A percentile compares a stretch with the other conserved stretches of the same genome.
These are phyloP conservation scores for Cyclophora punctaria DNA, from an alignment of 2,888 invertebrate genomes.

Conservation along the genomic window DNA sequence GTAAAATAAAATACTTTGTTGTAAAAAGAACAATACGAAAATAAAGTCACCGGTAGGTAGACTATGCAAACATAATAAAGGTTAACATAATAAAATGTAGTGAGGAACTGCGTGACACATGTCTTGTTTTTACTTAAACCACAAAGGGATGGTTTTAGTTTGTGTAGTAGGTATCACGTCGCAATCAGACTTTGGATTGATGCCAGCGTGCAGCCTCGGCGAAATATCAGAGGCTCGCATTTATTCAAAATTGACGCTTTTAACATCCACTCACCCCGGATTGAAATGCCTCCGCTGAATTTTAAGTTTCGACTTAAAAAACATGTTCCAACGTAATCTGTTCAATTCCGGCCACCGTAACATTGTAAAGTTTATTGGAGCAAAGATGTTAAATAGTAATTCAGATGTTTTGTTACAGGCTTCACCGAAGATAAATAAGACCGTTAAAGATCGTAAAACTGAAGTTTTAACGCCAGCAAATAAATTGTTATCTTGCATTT, in stretches of 20 bases:
- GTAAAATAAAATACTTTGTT: too few species aligned
- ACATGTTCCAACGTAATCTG: not conserved
- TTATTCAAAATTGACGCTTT: conserved; percentile 5
- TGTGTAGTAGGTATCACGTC: conserved; percentile 1
- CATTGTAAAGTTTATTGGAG: conserved; percentile 18
- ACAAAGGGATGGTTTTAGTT: not conserved
- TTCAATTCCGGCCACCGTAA: not conserved
- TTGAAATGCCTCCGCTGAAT: too few species aligned
- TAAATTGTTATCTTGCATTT: conserved; percentile 40
- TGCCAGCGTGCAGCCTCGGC: conserved; percentile 11
- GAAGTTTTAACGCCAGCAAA: conserved; percentile 36
- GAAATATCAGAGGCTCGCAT: conserved; percentile 2
- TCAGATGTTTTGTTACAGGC: conserved; percentile 60
- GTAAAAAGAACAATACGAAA: too few species aligned
- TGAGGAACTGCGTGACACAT: too few species aligned
- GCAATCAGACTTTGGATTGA: conserved; percentile 16
- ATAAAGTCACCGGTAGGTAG: too few species aligned
- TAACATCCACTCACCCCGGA: too few species aligned
- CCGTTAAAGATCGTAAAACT: conserved; percentile 44
- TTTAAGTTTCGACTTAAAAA: not conserved
- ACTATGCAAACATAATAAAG: too few species aligned
- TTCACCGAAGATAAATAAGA: conserved; percentile 39
- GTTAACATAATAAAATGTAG: too few species aligned
- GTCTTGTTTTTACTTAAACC: not conserved
- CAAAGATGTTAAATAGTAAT: conserved; percentile 34